phyloP scores from a whole-genome alignment of 2,797 vertebrate genomes.

The Trichosurus vulpecula region DNA sequence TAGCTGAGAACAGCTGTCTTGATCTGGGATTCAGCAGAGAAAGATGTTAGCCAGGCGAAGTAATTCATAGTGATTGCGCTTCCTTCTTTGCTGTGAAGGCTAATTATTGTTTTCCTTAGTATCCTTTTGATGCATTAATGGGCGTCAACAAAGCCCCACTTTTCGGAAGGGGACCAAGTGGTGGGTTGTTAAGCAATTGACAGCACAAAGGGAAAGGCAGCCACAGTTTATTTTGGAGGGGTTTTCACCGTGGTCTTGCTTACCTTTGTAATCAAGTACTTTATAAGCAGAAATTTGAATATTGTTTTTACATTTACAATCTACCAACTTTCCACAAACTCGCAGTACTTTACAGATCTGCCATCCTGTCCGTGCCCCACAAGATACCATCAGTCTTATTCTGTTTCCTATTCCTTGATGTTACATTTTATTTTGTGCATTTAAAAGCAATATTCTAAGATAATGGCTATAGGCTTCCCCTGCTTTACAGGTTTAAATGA shows the following conservation, averaged over 20 bases:
- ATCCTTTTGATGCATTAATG: conserved; percentile 59
- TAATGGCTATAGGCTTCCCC: not conserved
- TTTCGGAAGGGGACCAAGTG: not conserved
- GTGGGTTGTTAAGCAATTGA: not conserved
- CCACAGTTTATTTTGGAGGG: not conserved
- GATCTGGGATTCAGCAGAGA: conserved; percentile 74
- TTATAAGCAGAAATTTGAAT: not conserved
- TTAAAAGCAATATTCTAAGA: not conserved
- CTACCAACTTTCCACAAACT: not conserved
- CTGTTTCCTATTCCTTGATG: not conserved
- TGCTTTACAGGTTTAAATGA: too few relatives aligned
- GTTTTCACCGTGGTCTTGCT: not conserved
- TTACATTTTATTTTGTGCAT: too few relatives aligned
- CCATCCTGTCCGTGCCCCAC: not conserved
- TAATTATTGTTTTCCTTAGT: conserved; percentile 53
- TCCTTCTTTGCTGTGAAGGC: conserved; percentile 63
- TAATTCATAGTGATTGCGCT: conserved; percentile 69
- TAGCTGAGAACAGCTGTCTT: conserved; percentile 71
- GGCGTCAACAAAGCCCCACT: not conserved
- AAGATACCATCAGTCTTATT: not conserved
- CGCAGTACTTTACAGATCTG: not conserved
- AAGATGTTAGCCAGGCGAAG: conserved; percentile 66
- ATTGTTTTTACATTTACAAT: not conserved
- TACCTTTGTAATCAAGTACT: not conserved
- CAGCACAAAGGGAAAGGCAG: not conserved